phyloP scores from a whole-genome alignment of 1,140 invertebrate species.

The Antheraea pernyi region DNA sequence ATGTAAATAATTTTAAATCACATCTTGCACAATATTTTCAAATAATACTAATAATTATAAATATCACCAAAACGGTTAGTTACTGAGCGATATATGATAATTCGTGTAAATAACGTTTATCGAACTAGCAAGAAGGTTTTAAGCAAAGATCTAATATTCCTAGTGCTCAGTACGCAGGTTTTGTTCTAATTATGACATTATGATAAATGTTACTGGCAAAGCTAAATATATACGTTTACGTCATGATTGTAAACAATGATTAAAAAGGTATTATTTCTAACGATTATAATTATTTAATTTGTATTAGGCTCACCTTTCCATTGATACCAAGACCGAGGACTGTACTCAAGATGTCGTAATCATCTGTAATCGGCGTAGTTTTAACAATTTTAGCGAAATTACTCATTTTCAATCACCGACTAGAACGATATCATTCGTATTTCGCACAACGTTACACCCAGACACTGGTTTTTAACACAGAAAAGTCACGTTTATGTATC shows the following conservation, averaged over 20 bases:
- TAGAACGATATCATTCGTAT: slow-evolving; percentile 12
- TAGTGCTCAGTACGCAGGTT: neutral
- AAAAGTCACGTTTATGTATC: neutral
- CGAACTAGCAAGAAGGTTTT: neutral
- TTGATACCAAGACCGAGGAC: slow-evolving; percentile 99
- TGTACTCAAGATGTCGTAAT: slow-evolving; percentile 96
- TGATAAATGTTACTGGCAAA: slow-evolving; percentile 19
- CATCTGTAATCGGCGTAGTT: slow-evolving; percentile 90
- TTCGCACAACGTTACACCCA: slow-evolving; percentile 15
- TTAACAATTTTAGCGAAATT: slow-evolving; percentile 81
- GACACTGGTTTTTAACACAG: slow-evolving; percentile 3
- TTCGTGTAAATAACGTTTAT: no score
- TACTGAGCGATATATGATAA: no score
- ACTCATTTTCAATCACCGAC: slow-evolving; percentile 58
- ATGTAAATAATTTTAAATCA: no score
- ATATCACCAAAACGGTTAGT: no score
- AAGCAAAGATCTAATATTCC: neutral
- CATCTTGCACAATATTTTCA: no score
- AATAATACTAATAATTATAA: no score
- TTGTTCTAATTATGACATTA: slow-evolving; percentile 1
- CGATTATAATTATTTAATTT: slow-evolving; percentile 11
- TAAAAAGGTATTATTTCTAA: neutral
- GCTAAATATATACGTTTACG: slow-evolving; percentile 59
- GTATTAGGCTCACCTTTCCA: slow-evolving; percentile 87
- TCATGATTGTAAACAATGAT: slow-evolving; percentile 47